Percentiles rank a stretch among this genome's conserved stretches.
Evolutionary conservation across 2,113 vertebrate species (phyloP).

Genomic region (Proteles cristata): DNA sequence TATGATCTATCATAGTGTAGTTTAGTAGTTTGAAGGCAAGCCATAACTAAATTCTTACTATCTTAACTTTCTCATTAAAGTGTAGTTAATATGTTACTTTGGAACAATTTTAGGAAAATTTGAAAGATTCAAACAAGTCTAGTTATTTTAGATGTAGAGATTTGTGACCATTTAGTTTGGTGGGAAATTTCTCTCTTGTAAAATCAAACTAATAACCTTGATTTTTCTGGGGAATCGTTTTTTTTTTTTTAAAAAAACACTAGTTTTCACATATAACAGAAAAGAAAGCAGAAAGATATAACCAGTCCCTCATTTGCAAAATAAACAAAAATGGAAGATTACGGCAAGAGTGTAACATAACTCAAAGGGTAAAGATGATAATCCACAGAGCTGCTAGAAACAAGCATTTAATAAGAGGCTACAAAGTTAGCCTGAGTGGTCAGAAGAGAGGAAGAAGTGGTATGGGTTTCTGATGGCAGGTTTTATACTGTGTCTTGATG

Average conservation of each 20-base stretch:
- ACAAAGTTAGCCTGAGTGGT: background rate
- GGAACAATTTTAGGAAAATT: background rate
- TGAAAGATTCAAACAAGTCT: background rate
- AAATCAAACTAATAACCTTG: background rate
- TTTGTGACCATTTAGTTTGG: background rate
- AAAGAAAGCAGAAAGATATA: slow-evolving; percentile 6
- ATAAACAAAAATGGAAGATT: background rate
- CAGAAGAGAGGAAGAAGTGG: background rate
- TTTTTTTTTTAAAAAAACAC: background rate
- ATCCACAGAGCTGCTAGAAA: background rate
- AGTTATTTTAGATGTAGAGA: background rate
- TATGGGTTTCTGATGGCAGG: background rate
- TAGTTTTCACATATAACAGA: background rate
- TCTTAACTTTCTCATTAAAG: background rate
- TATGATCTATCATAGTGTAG: background rate
- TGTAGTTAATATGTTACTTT: background rate
- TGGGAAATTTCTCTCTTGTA: background rate
- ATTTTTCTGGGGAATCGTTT: background rate
- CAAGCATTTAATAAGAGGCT: background rate
- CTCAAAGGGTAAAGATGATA: background rate
- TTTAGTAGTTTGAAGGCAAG: background rate
- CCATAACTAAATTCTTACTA: slow-evolving; percentile 1
- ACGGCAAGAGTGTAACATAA: background rate
- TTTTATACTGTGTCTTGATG: background rate
- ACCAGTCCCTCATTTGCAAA: background rate